A percentile compares a stretch with the other conserved stretches of the same genome.
These are phyloP conservation scores for Pristionchus maxplancki DNA, from an alignment of 2,888 invertebrate species.

Conservation along the genomic window DNA sequence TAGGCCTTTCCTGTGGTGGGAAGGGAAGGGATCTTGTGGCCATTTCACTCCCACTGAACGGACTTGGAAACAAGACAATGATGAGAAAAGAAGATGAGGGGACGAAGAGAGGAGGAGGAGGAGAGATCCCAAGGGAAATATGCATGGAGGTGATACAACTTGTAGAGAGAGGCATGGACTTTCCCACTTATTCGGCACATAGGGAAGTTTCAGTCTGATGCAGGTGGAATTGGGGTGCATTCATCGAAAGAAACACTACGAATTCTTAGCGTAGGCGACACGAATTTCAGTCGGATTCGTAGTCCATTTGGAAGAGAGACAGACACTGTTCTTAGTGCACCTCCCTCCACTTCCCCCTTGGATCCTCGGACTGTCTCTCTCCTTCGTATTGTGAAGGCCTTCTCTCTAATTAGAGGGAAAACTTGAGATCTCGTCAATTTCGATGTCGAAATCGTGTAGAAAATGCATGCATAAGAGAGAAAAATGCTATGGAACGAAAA, in stretches of 20 bases:
- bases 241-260: not conserved
- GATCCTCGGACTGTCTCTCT: not conserved
- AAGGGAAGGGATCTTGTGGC: not conserved
- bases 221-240: not conserved
- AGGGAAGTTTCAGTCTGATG: not conserved
- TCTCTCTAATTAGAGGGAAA: not conserved
- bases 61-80: slow-evolving; percentile 36
- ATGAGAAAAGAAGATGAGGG: slow-evolving; percentile 19
- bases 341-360: not conserved
- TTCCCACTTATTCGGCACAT: not conserved
- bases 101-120: not conserved
- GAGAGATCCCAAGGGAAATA: slow-evolving; percentile 27
- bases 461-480: not conserved
- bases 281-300: not conserved
- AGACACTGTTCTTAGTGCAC: slow-evolving; percentile 2
- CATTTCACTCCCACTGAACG: not conserved
- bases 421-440: not conserved
- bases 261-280: not conserved
- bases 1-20: not conserved
- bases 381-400: not conserved
- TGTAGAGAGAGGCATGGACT: not conserved
- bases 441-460: not conserved
- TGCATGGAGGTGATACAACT: slow-evolving; percentile 5
- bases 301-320: not conserved
- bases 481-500: not conserved